A percentile compares a stretch with the other conserved stretches of the same genome.
These are phyloP conservation scores for Hesperia comma DNA, from an alignment of 2,888 invertebrate genomes.

Conservation along the genomic window DNA sequence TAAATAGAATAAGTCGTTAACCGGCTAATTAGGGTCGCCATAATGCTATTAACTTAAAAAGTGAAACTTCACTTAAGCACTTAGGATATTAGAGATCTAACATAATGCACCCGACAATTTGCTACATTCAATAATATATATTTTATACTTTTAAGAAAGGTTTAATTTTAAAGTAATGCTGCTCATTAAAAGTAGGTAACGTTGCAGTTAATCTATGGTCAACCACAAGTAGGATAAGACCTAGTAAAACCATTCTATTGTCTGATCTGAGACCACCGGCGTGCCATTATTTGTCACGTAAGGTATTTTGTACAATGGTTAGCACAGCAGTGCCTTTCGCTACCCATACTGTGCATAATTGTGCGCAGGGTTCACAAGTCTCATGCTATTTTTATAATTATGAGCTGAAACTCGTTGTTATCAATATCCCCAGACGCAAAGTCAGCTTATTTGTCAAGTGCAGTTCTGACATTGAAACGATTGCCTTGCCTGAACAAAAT, in stretches of 20 bases:
- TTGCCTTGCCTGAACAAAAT: too few relatives aligned
- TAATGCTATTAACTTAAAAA: slow-evolving; percentile 8
- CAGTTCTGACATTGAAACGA: too few relatives aligned
- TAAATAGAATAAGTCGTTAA: slow-evolving; percentile 22
- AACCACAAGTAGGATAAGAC: not conserved
- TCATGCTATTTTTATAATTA: too few relatives aligned
- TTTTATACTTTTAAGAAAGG: not conserved
- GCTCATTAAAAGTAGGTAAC: not conserved
- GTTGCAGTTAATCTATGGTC: not conserved
- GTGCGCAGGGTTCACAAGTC: too few relatives aligned
- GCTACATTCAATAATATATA: not conserved
- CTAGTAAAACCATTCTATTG: not conserved
- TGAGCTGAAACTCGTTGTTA: too few relatives aligned
- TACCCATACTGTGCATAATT: too few relatives aligned
- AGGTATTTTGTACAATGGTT: too few relatives aligned
- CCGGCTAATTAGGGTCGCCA: slow-evolving; percentile 12
- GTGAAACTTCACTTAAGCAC: slow-evolving; percentile 8
- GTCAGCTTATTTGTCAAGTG: too few relatives aligned
- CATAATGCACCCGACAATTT: slow-evolving; percentile 11
- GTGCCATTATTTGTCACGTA: too few relatives aligned
- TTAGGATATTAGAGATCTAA: slow-evolving; percentile 7
- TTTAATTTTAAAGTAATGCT: not conserved
- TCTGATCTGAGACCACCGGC: not conserved
- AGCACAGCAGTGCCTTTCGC: too few relatives aligned
- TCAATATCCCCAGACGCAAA: too few relatives aligned